A percentile compares a stretch with the other conserved stretches of the same genome.
Conservation (phyloP, 2,113 vertebrate species). For the Chrysemys picta region DNA sequence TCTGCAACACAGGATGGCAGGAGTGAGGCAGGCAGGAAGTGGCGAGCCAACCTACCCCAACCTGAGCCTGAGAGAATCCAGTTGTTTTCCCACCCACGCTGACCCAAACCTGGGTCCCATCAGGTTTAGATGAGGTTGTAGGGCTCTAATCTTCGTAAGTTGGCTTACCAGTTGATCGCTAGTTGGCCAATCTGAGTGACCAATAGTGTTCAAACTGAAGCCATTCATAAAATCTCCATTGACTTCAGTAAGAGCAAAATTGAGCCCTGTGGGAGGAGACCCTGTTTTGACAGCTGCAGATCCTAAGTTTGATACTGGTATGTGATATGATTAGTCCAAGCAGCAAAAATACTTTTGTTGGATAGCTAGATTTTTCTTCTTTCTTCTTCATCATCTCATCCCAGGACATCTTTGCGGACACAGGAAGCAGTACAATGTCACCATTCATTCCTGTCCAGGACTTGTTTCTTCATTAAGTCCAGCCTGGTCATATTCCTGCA, state of each 20-base stretch:
- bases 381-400: not conserved
- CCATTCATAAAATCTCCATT: not conserved
- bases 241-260: not conserved
- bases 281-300: not conserved
- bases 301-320: not conserved
- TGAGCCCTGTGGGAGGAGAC: rapidly evolving
- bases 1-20: not conserved
- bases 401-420: not conserved
- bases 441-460: not conserved
- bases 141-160: not conserved
- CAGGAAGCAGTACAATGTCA: not conserved
- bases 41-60: not conserved
- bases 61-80: not conserved
- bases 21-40: not conserved
- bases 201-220: not conserved
- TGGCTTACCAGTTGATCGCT: not conserved
- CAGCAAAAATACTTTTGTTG: not conserved
- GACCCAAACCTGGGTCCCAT: not conserved
- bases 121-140: not conserved
- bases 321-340: not conserved
- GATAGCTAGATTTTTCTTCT: no score
- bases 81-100: not conserved
- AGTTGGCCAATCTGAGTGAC: not conserved
- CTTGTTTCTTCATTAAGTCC: not conserved
- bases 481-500: no score